These are phyloP conservation scores for Psittacula cyanocephala DNA, from an alignment of 2,113 vertebrate species.

Conservation along the genomic window DNA sequence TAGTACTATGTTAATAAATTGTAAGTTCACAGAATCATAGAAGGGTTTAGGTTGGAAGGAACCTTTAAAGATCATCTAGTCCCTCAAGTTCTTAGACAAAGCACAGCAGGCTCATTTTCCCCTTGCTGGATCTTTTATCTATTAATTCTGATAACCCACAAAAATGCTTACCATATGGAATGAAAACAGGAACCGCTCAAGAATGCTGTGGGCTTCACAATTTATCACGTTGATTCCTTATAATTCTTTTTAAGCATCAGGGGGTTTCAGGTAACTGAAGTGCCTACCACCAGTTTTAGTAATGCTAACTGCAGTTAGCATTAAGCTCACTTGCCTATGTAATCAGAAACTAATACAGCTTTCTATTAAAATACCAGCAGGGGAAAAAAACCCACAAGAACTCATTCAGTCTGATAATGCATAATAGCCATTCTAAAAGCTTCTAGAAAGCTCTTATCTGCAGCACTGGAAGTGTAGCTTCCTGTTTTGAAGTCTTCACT, in stretches of 20 bases:
- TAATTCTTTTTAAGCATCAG: background rate
- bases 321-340: background rate
- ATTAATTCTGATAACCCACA: background rate
- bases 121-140: background rate
- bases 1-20: background rate
- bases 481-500: background rate
- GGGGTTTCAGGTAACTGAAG: background rate
- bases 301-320: background rate
- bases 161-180: background rate
- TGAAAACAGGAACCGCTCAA: background rate
- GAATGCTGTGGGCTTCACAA: background rate
- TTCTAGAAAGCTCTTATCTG: background rate
- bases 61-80: background rate
- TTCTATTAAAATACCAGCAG: rapidly evolving
- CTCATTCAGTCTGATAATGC: background rate
- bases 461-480: background rate
- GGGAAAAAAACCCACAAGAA: background rate
- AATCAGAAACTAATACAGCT: background rate
- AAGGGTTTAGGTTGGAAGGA: background rate
- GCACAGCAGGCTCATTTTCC: background rate
- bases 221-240: background rate
- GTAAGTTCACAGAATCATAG: background rate
- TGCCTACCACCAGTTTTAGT: background rate
- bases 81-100: background rate
- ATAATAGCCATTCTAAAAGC: background rate